Conservation (phyloP, 2,113 vertebrate genomes). For the Scomber scombrus region DNA sequence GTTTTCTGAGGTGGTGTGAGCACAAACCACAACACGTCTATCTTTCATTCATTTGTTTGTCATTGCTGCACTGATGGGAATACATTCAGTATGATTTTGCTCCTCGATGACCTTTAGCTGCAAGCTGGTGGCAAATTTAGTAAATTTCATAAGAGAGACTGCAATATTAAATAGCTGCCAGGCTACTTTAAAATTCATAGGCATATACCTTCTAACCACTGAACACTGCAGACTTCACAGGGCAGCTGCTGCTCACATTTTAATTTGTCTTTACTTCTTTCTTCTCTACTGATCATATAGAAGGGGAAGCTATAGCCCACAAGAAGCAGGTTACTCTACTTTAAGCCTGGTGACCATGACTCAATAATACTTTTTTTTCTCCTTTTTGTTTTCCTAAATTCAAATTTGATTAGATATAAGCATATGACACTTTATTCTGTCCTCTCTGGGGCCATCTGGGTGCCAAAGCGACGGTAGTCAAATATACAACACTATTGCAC, state of each 20-base stretch:
- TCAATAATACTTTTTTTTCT: background rate
- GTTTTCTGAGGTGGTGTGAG: background rate
- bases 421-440: background rate
- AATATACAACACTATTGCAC: background rate
- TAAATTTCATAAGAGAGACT: conserved; percentile 52
- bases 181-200: conserved; percentile 35
- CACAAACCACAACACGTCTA: background rate
- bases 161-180: conserved; percentile 60
- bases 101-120: background rate
- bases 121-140: conserved; percentile 24
- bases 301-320: background rate
- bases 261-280: background rate
- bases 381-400: too few species aligned
- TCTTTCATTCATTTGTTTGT: conserved; percentile 1
- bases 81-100: background rate
- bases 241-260: conserved; percentile 15
- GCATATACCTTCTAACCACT: conserved; percentile 36
- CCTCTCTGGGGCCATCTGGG: background rate
- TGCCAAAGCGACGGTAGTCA: background rate
- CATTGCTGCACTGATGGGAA: conserved; percentile 3
- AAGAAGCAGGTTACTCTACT: background rate
- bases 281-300: background rate
- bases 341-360: background rate
- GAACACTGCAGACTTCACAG: conserved; percentile 30
- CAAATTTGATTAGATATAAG: background rate